Base-by-base conservation (phyloP, 1,140 invertebrate species). In the Contarinia nasturtii region DNA sequence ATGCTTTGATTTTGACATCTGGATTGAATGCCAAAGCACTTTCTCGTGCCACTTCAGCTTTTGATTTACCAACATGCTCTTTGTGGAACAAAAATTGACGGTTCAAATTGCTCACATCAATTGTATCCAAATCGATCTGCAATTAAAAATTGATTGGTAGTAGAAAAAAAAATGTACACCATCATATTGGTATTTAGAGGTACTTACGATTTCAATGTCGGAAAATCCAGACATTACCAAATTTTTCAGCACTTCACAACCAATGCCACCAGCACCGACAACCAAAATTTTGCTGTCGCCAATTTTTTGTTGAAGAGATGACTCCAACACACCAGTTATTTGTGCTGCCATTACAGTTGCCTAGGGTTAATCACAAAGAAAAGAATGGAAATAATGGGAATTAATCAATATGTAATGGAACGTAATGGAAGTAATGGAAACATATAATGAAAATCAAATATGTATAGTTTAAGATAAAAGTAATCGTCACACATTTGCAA, bases 51-150 rank as follows among this genome's bases (percentile, higher is more conserved):
- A 90, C 83, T 34, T 75, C 67, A 1, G 85, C 81, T 69, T 99
- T 99, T 2, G 93, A 87, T 66, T 94, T 93, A 4, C 93, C 93
- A 52, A 99, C 92, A 76, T 99, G 94, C 58, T n/a, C n/a, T n/a
- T n/a, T n/a, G n/a, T n/a, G n/a, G n/a, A 98, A 99, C 2, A 99
- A 65, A 68, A 99, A 99, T 63, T 99, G 96, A 12, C 96, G 74
- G 64, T 99, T 99, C 33, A 99, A 70, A 63, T 99, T 99, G 65
- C 90, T 96, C n/a, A 99, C 85, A 70, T 99, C 95, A 60, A 99
- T 98, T 2, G 92, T 98, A 63, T 99, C 96, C 57, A 99, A 74
- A 74, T 99, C 95, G 68, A 98, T 95, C 93, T 97, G 65, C 53
- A 78, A 33, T 2, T n/a, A n/a, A n/a, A n/a, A n/a, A n/a, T n/a